Conservation (phyloP, 1,140 invertebrate genomes). For the Drosophila equinoxialis region DNA sequence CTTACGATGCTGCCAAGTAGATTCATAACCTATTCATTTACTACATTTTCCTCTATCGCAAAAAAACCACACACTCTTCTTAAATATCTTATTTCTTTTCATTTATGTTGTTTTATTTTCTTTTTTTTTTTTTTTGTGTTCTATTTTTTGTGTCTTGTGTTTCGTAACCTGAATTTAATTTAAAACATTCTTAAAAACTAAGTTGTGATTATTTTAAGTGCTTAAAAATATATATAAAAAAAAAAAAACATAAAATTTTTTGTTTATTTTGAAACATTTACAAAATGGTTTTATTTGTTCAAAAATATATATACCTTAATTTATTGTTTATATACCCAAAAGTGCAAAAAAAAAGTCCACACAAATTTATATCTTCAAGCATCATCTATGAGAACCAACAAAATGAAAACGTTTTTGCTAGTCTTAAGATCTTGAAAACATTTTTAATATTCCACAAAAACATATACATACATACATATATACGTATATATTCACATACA, state of each 20-base stretch:
- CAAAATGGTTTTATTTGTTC: conserved; percentile 40
- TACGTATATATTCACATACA: conserved; percentile 11
- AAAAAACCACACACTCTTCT: conserved; percentile 1
- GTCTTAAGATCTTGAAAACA: conserved; percentile 47
- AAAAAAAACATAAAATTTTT: conserved; percentile 51
- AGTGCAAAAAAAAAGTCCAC: conserved; percentile 44
- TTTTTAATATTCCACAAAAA: conserved; percentile 70
- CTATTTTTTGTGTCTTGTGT: conserved; percentile 21
- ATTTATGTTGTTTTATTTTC: conserved; percentile 44
- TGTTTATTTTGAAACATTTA: conserved; percentile 35
- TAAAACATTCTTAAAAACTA: conserved; percentile 58
- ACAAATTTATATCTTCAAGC: conserved; percentile 5
- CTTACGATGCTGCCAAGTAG: conserved; percentile 86
- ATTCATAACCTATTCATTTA: background rate
- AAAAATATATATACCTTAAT: conserved; percentile 14
- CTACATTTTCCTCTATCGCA: background rate
- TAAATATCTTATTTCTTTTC: conserved; percentile 14
- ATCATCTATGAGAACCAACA: conserved; percentile 3
- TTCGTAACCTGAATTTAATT: conserved; percentile 55
- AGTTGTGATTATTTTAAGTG: conserved; percentile 76
- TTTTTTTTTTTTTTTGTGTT: conserved; percentile 29
- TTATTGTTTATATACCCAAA: conserved; percentile 33
- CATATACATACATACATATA: conserved; percentile 39
- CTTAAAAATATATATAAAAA: conserved; percentile 58
- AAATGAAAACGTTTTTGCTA: conserved; percentile 44